Conservation (phyloP, 2,888 invertebrate genomes). For the Cosmorhoe ocellata region DNA sequence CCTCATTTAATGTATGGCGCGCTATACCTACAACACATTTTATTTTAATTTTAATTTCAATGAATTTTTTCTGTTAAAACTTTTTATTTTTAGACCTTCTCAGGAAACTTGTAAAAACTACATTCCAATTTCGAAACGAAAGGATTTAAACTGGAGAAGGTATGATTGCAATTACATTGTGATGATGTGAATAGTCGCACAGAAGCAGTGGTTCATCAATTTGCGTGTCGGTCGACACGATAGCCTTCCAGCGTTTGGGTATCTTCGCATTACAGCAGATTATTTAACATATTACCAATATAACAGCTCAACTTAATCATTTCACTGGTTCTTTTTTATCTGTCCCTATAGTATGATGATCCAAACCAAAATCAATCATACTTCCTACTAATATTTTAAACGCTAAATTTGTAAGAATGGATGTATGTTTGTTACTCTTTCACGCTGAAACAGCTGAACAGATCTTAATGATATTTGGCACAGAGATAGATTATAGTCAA, state of each 20-base stretch:
- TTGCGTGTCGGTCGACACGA: slow-evolving; percentile 69
- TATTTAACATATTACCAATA: too few relatives aligned
- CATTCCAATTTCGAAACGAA: slow-evolving; percentile 34
- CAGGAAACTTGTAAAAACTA: slow-evolving; percentile 1
- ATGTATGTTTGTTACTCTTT: too few relatives aligned
- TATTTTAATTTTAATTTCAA: background rate
- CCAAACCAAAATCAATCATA: too few relatives aligned
- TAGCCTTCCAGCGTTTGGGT: slow-evolving; percentile 45
- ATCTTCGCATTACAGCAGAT: slow-evolving; percentile 18
- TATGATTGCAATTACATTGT: slow-evolving; percentile 44
- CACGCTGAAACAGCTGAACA: too few relatives aligned
- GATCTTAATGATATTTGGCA: too few relatives aligned
- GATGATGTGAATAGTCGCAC: slow-evolving; percentile 54
- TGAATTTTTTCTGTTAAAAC: background rate
- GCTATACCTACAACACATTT: slow-evolving; percentile 1
- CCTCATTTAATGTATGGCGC: slow-evolving; percentile 20
- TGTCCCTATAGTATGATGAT: too few relatives aligned
- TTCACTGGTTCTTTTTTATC: too few relatives aligned
- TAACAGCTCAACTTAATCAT: background rate
- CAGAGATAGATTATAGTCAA: too few relatives aligned
- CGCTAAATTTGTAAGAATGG: too few relatives aligned
- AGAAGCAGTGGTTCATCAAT: slow-evolving; percentile 51
- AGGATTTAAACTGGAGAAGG: slow-evolving; percentile 27
- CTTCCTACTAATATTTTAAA: too few relatives aligned
- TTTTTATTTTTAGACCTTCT: background rate